Conservation (phyloP, 1,140 invertebrate genomes). For the Acromyrmex echinatior region DNA sequence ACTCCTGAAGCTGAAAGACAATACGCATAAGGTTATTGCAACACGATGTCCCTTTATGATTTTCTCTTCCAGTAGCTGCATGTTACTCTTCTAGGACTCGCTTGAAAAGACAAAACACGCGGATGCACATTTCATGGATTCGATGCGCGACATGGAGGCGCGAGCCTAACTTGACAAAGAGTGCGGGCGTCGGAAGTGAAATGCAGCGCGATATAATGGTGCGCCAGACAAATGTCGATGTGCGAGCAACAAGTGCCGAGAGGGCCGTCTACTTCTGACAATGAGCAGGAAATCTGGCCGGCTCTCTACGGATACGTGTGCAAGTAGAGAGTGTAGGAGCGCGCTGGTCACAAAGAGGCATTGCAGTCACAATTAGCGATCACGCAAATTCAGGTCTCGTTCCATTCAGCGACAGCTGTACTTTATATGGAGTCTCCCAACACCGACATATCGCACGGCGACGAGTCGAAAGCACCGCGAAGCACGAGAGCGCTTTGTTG, state of each 20-base stretch:
- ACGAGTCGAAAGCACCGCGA: conserved; percentile 12
- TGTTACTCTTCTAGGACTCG: neutral
- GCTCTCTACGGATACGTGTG: conserved; percentile 63
- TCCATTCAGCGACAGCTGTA: conserved; percentile 50
- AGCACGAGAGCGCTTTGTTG: conserved; percentile 6
- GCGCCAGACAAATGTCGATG: conserved; percentile 76
- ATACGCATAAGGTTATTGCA: neutral
- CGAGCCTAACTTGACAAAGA: conserved; percentile 71
- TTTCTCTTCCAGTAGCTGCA: neutral
- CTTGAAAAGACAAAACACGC: conserved; percentile 38
- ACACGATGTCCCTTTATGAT: conserved; percentile 10
- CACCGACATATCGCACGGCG: neutral
- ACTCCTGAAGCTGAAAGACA: neutral
- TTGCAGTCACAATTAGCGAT: conserved; percentile 68
- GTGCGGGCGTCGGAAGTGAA: conserved; percentile 63
- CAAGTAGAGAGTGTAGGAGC: conserved; percentile 7
- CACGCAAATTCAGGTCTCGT: conserved; percentile 67
- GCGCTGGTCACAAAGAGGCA: conserved; percentile 50
- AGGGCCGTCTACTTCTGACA: conserved; percentile 76
- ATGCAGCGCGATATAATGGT: conserved; percentile 67
- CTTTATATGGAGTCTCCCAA: neutral
- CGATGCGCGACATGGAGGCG: conserved; percentile 10
- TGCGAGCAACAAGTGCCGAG: conserved; percentile 75
- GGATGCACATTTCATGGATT: conserved; percentile 21
- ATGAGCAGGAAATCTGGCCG: conserved; percentile 76